phyloP scores from a whole-genome alignment of 2,113 vertebrate genomes.

The Smithornis capensis region DNA sequence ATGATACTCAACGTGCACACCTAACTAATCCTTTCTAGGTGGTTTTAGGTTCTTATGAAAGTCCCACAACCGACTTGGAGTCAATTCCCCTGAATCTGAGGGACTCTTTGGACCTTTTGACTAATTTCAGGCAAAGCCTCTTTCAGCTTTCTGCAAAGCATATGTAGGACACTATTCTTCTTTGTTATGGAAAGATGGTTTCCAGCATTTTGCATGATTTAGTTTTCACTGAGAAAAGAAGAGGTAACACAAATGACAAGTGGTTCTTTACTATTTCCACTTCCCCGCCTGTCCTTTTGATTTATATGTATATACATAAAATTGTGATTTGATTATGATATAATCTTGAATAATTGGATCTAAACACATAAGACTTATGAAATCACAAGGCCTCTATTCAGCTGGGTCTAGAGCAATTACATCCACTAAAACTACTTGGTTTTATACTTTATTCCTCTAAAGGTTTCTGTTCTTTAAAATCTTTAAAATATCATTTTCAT shows the following conservation, averaged over 20 bases:
- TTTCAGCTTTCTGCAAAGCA: not conserved
- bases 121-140: not conserved
- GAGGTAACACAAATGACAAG: not conserved
- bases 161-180: not conserved
- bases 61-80: not conserved
- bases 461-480: not conserved
- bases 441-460: not conserved
- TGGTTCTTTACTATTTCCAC: not conserved
- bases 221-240: not conserved
- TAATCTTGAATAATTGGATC: not conserved
- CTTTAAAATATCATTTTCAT: not conserved
- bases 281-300: not conserved
- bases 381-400: slow-evolving; percentile 3
- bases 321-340: not conserved
- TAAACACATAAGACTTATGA: not conserved
- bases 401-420: not conserved
- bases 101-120: not conserved
- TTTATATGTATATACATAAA: not conserved
- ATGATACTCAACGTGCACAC: not conserved
- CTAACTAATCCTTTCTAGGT: not conserved
- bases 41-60: not conserved
- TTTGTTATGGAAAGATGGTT: not conserved
- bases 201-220: not conserved
- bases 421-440: not conserved
- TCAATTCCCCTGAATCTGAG: not conserved